Evolutionary conservation across 2,113 vertebrate genomes (phyloP), one percentile per base, ranked within the genome.

Genomic region (Seriola aureovittata): DNA sequence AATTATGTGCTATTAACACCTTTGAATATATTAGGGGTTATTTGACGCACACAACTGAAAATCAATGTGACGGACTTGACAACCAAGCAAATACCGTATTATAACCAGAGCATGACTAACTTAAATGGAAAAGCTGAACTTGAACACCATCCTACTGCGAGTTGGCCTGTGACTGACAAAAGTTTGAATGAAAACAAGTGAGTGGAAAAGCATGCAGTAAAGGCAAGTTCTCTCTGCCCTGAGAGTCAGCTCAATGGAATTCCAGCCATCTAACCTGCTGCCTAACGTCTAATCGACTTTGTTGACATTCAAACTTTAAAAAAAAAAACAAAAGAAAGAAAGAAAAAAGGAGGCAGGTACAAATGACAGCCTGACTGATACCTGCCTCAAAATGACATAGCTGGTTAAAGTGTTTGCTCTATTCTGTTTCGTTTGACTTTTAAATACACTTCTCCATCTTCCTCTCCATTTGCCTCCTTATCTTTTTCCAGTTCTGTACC

Each of bases 161-260:
- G 67, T 32, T 60, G 32, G 11, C 50, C 1, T 59, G 71, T 67
- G 57, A 62, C 62, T 65, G 71, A 71, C 46, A 8, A 25, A 72
- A 7, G 36, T 87, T 85, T 78, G 46, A 89, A 76, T 65, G n/a
- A 73, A 86, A 82, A 85, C 88, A 86, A 84, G 69, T 34, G 60
- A 75, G 40, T 44, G 4, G 25, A 83, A 86, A 77, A 11, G 60
- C 60, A 69, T 44, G 78, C 70, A 78, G 82, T 44, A 19, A 32
- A 64, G 62, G 17, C n/a, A 68, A 40, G 65, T 9, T 8, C 23
- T 73, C 5, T 21, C 16, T 3, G 62, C 8, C 8, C 19, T 11
- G 32, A 72, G 36, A 80, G 82, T 93, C 85, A 91, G 68, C 60
- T 48, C 62, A 85, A 67, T 80, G 89, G 93, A 91, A 90, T 93